phyloP scores from a whole-genome alignment of 2,888 invertebrate species.

The Apeira syringaria region DNA sequence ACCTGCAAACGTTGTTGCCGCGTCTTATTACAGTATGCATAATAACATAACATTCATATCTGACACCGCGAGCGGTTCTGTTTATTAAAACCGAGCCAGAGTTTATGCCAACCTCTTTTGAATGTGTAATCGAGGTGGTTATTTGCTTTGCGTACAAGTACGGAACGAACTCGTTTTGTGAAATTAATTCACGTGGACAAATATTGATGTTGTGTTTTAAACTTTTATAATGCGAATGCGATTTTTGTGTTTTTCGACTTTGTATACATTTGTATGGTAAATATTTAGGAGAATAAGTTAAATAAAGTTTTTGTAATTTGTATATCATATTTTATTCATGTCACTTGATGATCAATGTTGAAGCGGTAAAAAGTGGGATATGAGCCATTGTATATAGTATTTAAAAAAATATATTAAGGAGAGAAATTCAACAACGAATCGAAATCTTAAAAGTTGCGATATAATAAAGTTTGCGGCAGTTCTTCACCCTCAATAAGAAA shows the following conservation, averaged over 20 bases:
- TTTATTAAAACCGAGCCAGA: slow-evolving; percentile 59
- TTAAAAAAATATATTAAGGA: too few species aligned
- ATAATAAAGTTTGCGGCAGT: too few species aligned
- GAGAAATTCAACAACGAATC: too few species aligned
- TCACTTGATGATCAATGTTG: too few species aligned
- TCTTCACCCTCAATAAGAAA: too few species aligned
- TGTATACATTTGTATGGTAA: too few species aligned
- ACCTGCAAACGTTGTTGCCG: slow-evolving; percentile 49
- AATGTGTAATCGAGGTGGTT: slow-evolving; percentile 58
- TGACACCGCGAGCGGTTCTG: slow-evolving; percentile 51
- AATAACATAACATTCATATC: slow-evolving; percentile 66
- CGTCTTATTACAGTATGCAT: slow-evolving; percentile 61
- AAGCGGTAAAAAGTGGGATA: too few species aligned
- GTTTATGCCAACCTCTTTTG: slow-evolving; percentile 44
- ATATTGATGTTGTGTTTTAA: slow-evolving; percentile 37
- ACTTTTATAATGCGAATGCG: slow-evolving; percentile 31
- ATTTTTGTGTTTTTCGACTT: slow-evolving; percentile 20
- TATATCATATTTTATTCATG: too few species aligned
- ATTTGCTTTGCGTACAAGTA: slow-evolving; percentile 46
- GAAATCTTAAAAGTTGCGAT: too few species aligned
- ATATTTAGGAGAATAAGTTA: too few species aligned
- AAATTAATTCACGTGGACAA: slow-evolving; percentile 33
- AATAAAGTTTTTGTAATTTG: too few species aligned
- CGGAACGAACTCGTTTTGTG: slow-evolving; percentile 36
- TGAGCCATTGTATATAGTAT: too few species aligned